Percentiles rank a stretch among this genome's conserved stretches.
phyloP scores from a whole-genome alignment of 2,113 vertebrate genomes.

The Mohoua ochrocephala region DNA sequence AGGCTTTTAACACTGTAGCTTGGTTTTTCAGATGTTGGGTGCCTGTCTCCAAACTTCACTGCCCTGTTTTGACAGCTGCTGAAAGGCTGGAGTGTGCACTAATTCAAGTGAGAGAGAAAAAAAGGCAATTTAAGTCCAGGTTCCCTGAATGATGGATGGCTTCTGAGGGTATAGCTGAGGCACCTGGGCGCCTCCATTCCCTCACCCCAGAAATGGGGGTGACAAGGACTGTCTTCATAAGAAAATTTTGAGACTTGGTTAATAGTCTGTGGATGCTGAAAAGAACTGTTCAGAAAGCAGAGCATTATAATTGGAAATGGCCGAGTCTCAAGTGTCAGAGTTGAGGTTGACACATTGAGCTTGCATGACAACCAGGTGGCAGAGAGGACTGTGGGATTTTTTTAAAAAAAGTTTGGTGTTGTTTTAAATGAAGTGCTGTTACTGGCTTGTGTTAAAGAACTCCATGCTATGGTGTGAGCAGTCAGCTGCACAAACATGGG shows the following conservation, averaged over 20 bases:
- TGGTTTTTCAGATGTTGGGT: background rate
- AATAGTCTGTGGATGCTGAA: background rate
- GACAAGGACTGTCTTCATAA: background rate
- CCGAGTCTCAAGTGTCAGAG: background rate
- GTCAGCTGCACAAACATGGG: background rate
- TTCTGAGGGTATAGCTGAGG: background rate
- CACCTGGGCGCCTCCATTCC: background rate
- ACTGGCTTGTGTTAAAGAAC: background rate
- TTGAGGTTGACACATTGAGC: background rate
- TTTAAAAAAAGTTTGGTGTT: background rate
- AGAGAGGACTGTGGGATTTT: background rate
- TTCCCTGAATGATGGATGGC: background rate
- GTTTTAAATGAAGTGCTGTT: background rate
- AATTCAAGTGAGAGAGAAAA: background rate
- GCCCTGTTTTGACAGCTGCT: background rate
- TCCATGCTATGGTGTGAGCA: background rate
- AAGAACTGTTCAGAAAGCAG: background rate
- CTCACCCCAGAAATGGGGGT: background rate
- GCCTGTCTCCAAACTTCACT: background rate
- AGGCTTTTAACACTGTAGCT: background rate
- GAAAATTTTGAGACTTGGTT: background rate
- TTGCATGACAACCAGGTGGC: background rate
- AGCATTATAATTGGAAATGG: conserved; percentile 24
- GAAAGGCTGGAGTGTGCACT: background rate
- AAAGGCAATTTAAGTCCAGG: background rate